Percentiles rank a stretch among this genome's conserved stretches.
These are phyloP conservation scores for Bellardia pandia DNA, from an alignment of 2,888 invertebrate species.

Conservation along the genomic window DNA sequence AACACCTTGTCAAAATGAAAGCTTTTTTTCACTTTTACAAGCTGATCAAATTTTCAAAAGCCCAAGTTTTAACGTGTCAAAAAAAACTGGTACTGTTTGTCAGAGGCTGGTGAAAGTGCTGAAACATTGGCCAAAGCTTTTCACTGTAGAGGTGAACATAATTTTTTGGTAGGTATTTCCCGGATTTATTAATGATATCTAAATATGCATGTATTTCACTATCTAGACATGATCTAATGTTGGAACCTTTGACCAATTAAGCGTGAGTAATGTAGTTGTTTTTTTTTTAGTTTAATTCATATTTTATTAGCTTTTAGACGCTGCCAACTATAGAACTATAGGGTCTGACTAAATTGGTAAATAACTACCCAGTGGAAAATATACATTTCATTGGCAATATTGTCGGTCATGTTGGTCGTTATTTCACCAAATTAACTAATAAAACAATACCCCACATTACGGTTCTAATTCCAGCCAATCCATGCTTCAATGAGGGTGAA, in stretches of 20 bases:
- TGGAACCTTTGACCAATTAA: too few species aligned
- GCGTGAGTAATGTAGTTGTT: too few species aligned
- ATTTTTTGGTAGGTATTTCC: slow-evolving; percentile 80
- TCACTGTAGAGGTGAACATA: slow-evolving; percentile 80
- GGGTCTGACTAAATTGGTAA: slow-evolving; percentile 75
- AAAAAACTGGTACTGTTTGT: slow-evolving; percentile 80
- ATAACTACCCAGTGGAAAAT: slow-evolving; percentile 74
- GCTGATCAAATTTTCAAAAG: slow-evolving; percentile 74
- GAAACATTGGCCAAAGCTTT: slow-evolving; percentile 78
- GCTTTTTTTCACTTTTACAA: slow-evolving; percentile 74
- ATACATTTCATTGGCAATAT: slow-evolving; percentile 71
- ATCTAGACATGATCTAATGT: too few species aligned
- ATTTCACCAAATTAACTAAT: slow-evolving; percentile 76
- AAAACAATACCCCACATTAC: slow-evolving; percentile 78
- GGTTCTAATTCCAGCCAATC: slow-evolving; percentile 82
- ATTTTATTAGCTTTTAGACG: slow-evolving; percentile 79
- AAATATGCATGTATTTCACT: too few species aligned
- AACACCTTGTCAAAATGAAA: slow-evolving; percentile 74
- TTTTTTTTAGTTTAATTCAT: not conserved
- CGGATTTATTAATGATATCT: too few species aligned
- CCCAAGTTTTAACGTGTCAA: slow-evolving; percentile 78
- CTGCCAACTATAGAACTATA: slow-evolving; percentile 78
- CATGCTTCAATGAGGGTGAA: slow-evolving; percentile 80
- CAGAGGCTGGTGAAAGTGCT: slow-evolving; percentile 79
- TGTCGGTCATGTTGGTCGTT: slow-evolving; percentile 77